phyloP scores from a whole-genome alignment of 2,113 vertebrate species.

The Sebastes fasciatus region DNA sequence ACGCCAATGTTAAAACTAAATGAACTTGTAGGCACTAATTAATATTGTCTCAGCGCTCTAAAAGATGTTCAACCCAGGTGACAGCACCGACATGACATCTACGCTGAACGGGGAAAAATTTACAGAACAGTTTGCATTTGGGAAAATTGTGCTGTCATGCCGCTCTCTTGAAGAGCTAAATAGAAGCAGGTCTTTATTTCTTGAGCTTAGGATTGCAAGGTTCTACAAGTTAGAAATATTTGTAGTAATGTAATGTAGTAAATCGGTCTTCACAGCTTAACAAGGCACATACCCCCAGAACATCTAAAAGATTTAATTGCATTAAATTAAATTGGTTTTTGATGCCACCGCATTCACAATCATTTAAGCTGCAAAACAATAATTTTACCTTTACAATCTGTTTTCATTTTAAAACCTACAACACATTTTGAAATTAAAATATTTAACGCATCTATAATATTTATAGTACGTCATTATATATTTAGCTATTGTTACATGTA shows the following conservation, averaged over 20 bases:
- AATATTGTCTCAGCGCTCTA: conserved; percentile 93
- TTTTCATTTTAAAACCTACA: conserved; percentile 6
- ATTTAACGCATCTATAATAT: background rate
- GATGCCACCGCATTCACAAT: too few relatives aligned
- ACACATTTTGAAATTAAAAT: background rate
- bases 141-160: conserved; percentile 17
- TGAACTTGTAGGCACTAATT: conserved; percentile 98
- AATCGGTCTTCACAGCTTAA: background rate
- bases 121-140: conserved; percentile 11
- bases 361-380: background rate
- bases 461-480: conserved; percentile 5
- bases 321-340: background rate
- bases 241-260: background rate
- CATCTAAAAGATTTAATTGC: background rate
- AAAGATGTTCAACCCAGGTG: conserved; percentile 94
- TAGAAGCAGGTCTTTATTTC: conserved; percentile 1
- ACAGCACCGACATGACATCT: conserved; percentile 88
- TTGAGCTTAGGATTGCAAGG: background rate
- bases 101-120: conserved; percentile 72
- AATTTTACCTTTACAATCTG: background rate
- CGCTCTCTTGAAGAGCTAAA: conserved; percentile 4
- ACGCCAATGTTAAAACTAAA: conserved; percentile 91
- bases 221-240: background rate
- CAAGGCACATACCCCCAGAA: background rate
- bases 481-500: background rate